Conservation (phyloP, 2,797 vertebrate species). For the Sebastes ruberrimus region DNA sequence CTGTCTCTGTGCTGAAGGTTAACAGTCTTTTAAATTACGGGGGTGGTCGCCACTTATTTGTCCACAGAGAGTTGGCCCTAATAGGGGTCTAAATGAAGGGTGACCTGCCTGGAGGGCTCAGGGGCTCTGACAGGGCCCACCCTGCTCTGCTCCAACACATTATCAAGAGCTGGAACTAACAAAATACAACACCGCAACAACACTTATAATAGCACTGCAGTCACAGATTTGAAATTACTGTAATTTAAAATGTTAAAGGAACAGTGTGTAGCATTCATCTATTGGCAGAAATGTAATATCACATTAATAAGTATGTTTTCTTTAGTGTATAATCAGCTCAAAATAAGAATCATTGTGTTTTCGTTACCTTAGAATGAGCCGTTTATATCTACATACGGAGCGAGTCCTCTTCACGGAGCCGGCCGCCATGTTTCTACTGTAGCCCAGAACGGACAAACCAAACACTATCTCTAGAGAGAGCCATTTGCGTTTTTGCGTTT, state of each 20-base stretch:
- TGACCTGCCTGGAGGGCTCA: slow-evolving; percentile 45
- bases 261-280: too few relatives aligned
- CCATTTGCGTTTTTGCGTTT: too few relatives aligned
- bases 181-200: background rate
- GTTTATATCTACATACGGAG: too few relatives aligned
- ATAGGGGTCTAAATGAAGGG: slow-evolving; percentile 53
- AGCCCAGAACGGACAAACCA: too few relatives aligned
- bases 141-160: background rate
- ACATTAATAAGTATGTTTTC: too few relatives aligned
- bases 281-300: too few relatives aligned
- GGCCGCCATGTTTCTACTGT: too few relatives aligned
- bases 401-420: too few relatives aligned
- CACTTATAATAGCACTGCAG: background rate
- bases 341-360: too few relatives aligned
- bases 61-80: slow-evolving; percentile 51
- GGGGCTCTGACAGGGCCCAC: slow-evolving; percentile 1
- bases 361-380: too few relatives aligned
- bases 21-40: slow-evolving; percentile 9
- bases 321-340: too few relatives aligned
- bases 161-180: background rate
- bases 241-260: background rate
- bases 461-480: too few relatives aligned
- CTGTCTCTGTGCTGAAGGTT: slow-evolving; percentile 11
- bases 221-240: background rate
- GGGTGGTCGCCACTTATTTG: slow-evolving; percentile 39